phyloP scores from a whole-genome alignment of 2,797 vertebrate species.

The Aratinga solstitialis region DNA sequence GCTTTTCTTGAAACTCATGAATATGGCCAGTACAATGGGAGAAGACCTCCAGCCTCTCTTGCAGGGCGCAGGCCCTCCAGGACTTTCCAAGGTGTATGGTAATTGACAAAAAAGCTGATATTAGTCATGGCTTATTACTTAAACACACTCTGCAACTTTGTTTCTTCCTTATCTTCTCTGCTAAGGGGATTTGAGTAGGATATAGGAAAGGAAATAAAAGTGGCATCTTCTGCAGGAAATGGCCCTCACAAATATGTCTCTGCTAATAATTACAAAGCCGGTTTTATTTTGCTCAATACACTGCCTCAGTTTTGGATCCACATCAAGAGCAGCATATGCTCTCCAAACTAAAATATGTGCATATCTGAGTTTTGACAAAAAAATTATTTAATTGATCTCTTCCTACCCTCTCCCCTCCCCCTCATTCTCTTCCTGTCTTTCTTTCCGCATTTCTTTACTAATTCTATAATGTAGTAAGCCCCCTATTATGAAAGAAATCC shows the following conservation, averaged over 20 bases:
- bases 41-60: background rate
- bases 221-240: slow-evolving; percentile 44
- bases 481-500: slow-evolving; percentile 66
- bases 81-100: accelerated
- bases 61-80: background rate
- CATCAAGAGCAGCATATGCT: slow-evolving; percentile 56
- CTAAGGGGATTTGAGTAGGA: background rate
- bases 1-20: background rate
- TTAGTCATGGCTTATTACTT: background rate
- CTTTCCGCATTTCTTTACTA: slow-evolving; percentile 42
- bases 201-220: slow-evolving; percentile 38
- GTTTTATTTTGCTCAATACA: slow-evolving; percentile 42
- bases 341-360: slow-evolving; percentile 69
- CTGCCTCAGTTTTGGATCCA: slow-evolving; percentile 54
- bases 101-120: background rate
- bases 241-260: slow-evolving; percentile 5
- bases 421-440: slow-evolving; percentile 18
- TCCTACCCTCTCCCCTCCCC: slow-evolving; percentile 5
- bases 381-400: slow-evolving; percentile 69
- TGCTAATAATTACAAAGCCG: slow-evolving; percentile 56
- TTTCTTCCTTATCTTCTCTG: background rate
- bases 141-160: background rate
- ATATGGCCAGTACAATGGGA: background rate
- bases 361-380: slow-evolving; percentile 69
- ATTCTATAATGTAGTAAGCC: slow-evolving; percentile 67